Evolutionary conservation across 2,888 invertebrate species (phyloP).

Genomic region (Loripinus fragilis): DNA sequence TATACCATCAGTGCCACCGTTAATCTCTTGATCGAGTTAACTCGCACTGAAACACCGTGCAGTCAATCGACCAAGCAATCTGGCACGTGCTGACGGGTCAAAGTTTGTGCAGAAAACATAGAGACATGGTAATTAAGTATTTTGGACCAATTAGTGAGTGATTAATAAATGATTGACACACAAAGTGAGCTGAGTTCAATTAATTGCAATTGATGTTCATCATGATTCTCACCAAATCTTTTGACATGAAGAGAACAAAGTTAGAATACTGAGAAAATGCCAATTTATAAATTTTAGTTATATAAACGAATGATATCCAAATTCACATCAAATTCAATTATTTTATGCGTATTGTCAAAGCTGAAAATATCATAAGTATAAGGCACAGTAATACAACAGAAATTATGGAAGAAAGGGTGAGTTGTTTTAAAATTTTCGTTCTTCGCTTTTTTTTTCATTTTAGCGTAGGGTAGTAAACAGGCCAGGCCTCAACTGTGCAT

Average conservation of each 20-base stretch:
- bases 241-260: slow-evolving; percentile 2
- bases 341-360: too few relatives aligned
- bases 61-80: neutral
- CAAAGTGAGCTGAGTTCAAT: slow-evolving; percentile 6
- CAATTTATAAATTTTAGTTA: neutral
- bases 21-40: too few relatives aligned
- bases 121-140: neutral
- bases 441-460: too few relatives aligned
- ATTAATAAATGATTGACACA: neutral
- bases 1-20: too few relatives aligned
- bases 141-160: neutral
- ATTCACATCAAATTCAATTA: neutral
- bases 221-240: neutral
- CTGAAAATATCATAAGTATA: too few relatives aligned
- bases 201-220: neutral
- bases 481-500: too few relatives aligned
- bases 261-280: neutral
- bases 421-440: too few relatives aligned
- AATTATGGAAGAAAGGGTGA: neutral
- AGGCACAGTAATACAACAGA: neutral
- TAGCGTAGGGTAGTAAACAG: too few relatives aligned
- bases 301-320: neutral
- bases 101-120: neutral
- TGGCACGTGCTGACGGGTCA: neutral
- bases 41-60: neutral